Percentiles rank a stretch among this genome's conserved stretches.
Conservation (phyloP, 2,113 vertebrate genomes). For the Stigmatopora nigra region DNA sequence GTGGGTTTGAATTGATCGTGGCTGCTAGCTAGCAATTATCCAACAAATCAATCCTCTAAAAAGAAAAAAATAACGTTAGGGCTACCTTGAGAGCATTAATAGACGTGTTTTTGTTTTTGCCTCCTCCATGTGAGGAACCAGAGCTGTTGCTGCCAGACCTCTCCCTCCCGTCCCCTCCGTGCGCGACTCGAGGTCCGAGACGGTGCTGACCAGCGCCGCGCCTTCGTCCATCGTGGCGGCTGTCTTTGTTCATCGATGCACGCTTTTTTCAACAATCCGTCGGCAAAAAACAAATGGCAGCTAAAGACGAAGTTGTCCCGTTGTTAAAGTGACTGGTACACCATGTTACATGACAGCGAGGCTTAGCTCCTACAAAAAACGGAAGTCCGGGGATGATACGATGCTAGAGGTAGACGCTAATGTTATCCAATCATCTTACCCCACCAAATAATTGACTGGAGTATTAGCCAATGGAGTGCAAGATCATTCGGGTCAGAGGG, state of each 20-base stretch:
- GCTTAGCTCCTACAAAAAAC: conserved; percentile 37
- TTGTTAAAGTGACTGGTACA: conserved; percentile 37
- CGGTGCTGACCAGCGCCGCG: conserved; percentile 70
- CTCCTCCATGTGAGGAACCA: conserved; percentile 74
- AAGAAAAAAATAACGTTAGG: not conserved
- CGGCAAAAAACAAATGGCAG: not conserved
- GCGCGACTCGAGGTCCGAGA: conserved; percentile 59
- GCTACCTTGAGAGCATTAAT: conserved; percentile 63
- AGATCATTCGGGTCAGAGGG: conserved; percentile 27
- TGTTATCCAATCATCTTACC: conserved; percentile 35
- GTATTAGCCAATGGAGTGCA: conserved; percentile 29
- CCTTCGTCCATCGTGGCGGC: conserved; percentile 68
- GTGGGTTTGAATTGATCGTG: not conserved
- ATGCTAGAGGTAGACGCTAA: conserved; percentile 12
- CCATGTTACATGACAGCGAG: conserved; percentile 46
- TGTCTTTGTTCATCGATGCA: conserved; percentile 71
- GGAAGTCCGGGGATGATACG: conserved; percentile 40
- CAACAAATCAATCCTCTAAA: conserved; percentile 2
- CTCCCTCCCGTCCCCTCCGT: conserved; percentile 69
- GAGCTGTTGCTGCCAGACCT: conserved; percentile 77
- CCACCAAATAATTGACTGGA: not conserved
- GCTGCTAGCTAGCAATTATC: not conserved
- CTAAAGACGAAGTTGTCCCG: conserved; percentile 5
- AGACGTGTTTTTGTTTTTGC: conserved; percentile 65
- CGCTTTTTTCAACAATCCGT: conserved; percentile 6